Conservation (phyloP, 2,888 invertebrate species). For the Mythimna pallens region DNA sequence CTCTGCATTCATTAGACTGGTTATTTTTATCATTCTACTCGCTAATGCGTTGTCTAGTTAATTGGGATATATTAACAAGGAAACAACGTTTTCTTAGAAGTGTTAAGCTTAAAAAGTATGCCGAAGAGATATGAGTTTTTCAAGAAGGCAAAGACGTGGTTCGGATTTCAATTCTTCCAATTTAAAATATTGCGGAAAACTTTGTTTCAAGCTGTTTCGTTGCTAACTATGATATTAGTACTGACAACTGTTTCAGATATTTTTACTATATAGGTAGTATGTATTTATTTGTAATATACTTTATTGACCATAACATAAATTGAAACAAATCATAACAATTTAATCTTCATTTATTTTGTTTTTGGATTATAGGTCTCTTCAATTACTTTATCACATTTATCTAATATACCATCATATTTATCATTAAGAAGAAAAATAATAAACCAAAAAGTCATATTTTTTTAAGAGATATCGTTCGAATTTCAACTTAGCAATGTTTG, state of each 20-base stretch:
- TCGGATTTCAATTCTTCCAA: constrained; percentile 34
- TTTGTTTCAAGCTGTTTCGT: constrained; percentile 2
- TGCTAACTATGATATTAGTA: not conserved
- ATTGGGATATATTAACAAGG: constrained; percentile 52
- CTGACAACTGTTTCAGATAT: not conserved
- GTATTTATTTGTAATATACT: too few species aligned
- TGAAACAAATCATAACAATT: not conserved
- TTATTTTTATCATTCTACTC: constrained; percentile 46
- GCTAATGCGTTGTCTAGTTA: constrained; percentile 26
- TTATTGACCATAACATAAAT: not conserved
- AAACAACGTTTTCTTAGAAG: constrained; percentile 44
- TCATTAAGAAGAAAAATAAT: too few species aligned
- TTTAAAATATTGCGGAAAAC: constrained; percentile 22
- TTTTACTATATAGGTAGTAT: not conserved
- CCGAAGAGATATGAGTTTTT: constrained; percentile 46
- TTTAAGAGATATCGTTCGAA: constrained; percentile 18
- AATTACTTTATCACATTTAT: not conserved
- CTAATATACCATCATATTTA: not conserved
- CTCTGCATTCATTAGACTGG: constrained; percentile 38
- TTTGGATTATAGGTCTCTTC: not conserved
- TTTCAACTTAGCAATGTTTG: not conserved
- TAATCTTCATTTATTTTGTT: not conserved
- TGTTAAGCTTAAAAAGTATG: constrained; percentile 41
- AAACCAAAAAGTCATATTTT: constrained; percentile 16
- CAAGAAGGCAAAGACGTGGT: constrained; percentile 33